These are phyloP conservation scores for Drosophila mimica DNA, from an alignment of 2,888 invertebrate species.

Conservation along the genomic window DNA sequence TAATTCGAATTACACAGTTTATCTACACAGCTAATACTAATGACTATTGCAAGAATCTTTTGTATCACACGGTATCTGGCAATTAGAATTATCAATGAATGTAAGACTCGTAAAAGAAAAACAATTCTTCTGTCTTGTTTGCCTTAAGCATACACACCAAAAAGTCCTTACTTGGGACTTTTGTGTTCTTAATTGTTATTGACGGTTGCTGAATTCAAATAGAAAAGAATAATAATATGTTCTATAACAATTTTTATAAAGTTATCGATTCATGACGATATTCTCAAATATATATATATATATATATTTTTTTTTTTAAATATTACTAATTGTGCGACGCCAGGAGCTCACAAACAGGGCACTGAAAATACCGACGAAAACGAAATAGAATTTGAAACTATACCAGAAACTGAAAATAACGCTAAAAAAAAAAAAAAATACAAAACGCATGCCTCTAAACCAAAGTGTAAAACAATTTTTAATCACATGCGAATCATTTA, in stretches of 20 bases:
- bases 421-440: conserved; percentile 8
- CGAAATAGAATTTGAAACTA: conserved; percentile 31
- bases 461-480: conserved; percentile 61
- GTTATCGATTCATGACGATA: neutral
- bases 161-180: neutral
- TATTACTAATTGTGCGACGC: conserved; percentile 29
- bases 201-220: neutral
- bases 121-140: neutral
- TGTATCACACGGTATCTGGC: neutral
- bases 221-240: neutral
- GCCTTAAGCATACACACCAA: neutral
- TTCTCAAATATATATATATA: neutral
- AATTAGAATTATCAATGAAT: neutral
- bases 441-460: conserved; percentile 33
- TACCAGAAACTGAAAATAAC: conserved; percentile 14
- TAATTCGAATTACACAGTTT: neutral
- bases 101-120: neutral
- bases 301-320: neutral
- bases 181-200: neutral
- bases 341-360: conserved; percentile 51
- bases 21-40: neutral
- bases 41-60: neutral
- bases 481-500: conserved; percentile 78
- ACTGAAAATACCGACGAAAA: conserved; percentile 29
- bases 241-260: neutral